Percentiles rank a stretch among this genome's conserved stretches.
These are phyloP conservation scores for Cryptoblepharus egeriae DNA, from an alignment of 2,797 vertebrate species.

Conservation along the genomic window DNA sequence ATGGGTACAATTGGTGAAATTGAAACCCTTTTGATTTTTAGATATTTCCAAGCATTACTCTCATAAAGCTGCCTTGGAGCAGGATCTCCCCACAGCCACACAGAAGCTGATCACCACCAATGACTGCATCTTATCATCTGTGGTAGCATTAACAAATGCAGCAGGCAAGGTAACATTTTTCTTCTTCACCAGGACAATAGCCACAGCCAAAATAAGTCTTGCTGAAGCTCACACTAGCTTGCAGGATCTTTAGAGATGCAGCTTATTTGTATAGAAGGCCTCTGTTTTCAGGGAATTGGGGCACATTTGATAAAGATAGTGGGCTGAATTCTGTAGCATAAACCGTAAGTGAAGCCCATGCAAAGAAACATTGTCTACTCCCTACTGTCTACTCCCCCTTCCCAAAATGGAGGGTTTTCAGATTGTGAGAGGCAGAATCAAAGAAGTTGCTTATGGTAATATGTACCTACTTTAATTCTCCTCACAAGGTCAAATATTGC, in stretches of 20 bases:
- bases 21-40: slow-evolving; percentile 65
- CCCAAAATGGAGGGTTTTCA: no score
- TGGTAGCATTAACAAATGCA: slow-evolving; percentile 88
- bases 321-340: no score
- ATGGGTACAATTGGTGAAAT: not conserved
- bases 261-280: not conserved
- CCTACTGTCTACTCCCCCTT: no score
- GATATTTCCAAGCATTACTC: slow-evolving; percentile 95
- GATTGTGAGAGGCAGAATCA: no score
- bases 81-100: slow-evolving; percentile 90
- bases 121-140: slow-evolving; percentile 93
- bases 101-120: slow-evolving; percentile 96
- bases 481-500: no score
- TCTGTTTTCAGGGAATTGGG: not conserved
- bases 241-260: not conserved
- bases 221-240: not conserved
- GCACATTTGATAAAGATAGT: not conserved
- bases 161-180: slow-evolving; percentile 86
- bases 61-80: slow-evolving; percentile 92
- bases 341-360: no score
- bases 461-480: no score
- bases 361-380: no score
- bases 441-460: no score
- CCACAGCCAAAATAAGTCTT: not conserved
- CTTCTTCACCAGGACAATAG: not conserved